A percentile compares a stretch with the other conserved stretches of the same genome.
Conservation (phyloP, 2,113 vertebrate genomes). For the Grus americana region DNA sequence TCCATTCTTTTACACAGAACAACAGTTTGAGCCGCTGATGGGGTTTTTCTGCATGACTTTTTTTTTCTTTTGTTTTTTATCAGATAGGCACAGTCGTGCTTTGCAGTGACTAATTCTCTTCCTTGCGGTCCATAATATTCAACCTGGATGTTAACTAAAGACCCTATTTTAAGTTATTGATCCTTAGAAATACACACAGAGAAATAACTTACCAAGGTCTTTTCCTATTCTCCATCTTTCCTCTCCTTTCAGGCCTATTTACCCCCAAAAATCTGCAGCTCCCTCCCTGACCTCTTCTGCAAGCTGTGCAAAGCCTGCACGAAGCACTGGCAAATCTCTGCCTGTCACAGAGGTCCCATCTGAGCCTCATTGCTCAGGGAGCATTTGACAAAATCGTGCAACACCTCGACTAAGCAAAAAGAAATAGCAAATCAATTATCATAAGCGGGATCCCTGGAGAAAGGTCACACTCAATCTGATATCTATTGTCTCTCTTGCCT, state of each 20-base stretch:
- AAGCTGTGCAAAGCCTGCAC: background rate
- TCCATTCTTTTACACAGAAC: background rate
- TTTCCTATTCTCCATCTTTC: background rate
- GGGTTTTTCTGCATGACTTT: fast-evolving
- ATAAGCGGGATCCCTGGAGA: background rate
- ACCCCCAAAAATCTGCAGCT: background rate
- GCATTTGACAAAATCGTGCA: background rate
- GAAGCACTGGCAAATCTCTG: background rate
- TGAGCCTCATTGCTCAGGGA: background rate
- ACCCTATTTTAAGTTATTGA: background rate
- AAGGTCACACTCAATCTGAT: background rate
- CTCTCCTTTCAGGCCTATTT: background rate
- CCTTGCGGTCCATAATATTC: background rate
- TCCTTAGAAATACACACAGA: background rate
- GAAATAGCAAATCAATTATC: background rate
- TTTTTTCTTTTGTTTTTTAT: background rate
- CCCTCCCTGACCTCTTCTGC: background rate
- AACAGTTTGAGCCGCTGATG: background rate
- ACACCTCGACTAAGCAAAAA: background rate
- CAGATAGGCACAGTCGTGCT: background rate
- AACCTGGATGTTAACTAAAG: background rate
- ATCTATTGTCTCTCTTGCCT: background rate
- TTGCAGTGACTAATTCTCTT: background rate
- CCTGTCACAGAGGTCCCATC: background rate
- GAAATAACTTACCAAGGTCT: background rate